Conservation (phyloP, 2,113 vertebrate species). For the Hystrix brachyura region DNA sequence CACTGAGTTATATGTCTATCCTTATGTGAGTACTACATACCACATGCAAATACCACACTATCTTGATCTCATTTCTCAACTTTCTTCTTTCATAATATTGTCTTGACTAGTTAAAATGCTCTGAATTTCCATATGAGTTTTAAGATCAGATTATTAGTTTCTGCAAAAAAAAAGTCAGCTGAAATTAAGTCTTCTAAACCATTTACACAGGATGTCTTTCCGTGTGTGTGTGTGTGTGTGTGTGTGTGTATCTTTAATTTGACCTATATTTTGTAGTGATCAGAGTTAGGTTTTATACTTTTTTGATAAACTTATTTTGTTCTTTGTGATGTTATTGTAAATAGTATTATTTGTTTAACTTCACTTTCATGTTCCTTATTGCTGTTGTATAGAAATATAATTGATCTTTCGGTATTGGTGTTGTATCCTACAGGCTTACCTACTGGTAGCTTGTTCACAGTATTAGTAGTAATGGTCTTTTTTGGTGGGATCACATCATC, state of each 20-base stretch:
- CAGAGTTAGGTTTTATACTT: background rate
- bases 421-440: background rate
- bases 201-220: background rate
- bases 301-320: constrained; percentile 17
- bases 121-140: background rate
- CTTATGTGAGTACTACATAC: background rate
- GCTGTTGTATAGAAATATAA: background rate
- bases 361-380: constrained; percentile 23
- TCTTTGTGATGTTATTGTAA: background rate
- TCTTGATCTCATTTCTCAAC: background rate
- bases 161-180: background rate
- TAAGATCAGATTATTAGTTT: background rate
- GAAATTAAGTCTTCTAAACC: background rate
- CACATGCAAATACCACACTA: background rate
- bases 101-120: background rate
- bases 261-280: background rate
- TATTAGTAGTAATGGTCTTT: background rate
- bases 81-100: background rate
- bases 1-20: background rate
- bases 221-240: background rate
- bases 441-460: background rate
- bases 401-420: background rate
- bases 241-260: background rate
- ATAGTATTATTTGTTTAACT: background rate
- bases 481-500: background rate